Conservation (phyloP, 2,888 invertebrate species). For the Xestia sexstrigata region DNA sequence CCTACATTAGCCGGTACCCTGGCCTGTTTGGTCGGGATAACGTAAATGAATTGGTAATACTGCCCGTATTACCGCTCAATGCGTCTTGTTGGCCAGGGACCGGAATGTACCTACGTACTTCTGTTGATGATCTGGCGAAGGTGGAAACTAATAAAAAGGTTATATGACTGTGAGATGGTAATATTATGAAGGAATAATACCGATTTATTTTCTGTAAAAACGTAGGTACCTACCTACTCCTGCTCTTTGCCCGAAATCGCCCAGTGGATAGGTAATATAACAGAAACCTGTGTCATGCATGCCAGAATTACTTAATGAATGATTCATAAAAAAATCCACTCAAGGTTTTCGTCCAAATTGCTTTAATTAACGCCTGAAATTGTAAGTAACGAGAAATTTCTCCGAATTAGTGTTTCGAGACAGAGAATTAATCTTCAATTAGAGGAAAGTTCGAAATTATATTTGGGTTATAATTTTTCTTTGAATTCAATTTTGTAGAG, state of each 20-base stretch:
- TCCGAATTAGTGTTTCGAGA: slow-evolving; percentile 20
- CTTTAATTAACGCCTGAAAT: slow-evolving; percentile 33
- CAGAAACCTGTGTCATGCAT: not conserved
- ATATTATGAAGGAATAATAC: not conserved
- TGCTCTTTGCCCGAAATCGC: not conserved
- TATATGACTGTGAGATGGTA: not conserved
- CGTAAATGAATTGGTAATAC: slow-evolving; percentile 65
- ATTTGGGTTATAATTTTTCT: slow-evolving; percentile 17
- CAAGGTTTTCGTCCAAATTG: slow-evolving; percentile 21
- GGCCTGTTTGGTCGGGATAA: slow-evolving; percentile 57
- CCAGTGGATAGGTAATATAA: not conserved
- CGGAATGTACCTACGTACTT: not conserved
- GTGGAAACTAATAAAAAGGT: not conserved
- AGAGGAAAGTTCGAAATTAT: slow-evolving; percentile 33
- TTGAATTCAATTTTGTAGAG: slow-evolving; percentile 2
- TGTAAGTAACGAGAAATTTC: slow-evolving; percentile 29
- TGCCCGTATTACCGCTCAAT: slow-evolving; percentile 50
- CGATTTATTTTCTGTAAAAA: not conserved
- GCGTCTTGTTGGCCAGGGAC: slow-evolving; percentile 26
- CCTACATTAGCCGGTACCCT: slow-evolving; percentile 58
- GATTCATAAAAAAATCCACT: slow-evolving; percentile 8
- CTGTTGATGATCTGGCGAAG: not conserved
- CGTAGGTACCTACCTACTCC: not conserved
- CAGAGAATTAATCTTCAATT: slow-evolving; percentile 20
- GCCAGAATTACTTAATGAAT: slow-evolving; percentile 1